A percentile compares a stretch with the other conserved stretches of the same genome.
Conservation (phyloP, 2,888 invertebrate genomes). For the Therioaphis trifolii region DNA sequence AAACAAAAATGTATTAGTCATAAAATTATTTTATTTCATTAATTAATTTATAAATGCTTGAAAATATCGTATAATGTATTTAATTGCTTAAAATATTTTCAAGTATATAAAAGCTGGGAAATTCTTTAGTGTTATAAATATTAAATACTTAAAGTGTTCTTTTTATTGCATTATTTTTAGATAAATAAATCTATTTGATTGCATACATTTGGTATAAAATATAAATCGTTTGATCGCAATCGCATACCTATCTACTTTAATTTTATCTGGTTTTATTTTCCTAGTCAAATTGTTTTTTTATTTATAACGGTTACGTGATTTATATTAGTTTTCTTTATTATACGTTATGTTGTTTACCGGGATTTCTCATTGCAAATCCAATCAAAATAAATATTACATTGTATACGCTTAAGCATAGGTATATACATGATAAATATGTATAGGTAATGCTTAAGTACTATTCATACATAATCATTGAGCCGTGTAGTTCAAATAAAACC, state of each 20-base stretch:
- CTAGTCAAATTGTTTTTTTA: background rate
- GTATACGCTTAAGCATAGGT: background rate
- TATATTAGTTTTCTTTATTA: background rate
- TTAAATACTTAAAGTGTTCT: too few relatives aligned
- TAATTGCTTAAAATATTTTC: too few relatives aligned
- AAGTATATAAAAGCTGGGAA: too few relatives aligned
- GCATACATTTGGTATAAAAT: too few relatives aligned
- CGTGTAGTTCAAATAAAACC: background rate
- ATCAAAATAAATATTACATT: background rate
- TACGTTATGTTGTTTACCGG: background rate
- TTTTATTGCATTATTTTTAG: too few relatives aligned
- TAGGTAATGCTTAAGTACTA: background rate
- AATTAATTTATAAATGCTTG: too few relatives aligned
- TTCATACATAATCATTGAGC: background rate
- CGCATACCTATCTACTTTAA: background rate
- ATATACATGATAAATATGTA: background rate
- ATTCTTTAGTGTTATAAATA: too few relatives aligned
- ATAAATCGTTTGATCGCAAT: too few relatives aligned
- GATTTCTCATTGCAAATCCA: background rate
- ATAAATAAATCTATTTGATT: too few relatives aligned
- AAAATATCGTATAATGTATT: too few relatives aligned
- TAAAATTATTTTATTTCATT: too few relatives aligned
- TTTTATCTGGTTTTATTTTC: background rate
- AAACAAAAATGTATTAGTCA: too few relatives aligned
- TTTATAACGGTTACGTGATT: background rate